These are phyloP conservation scores for Leptodactylus fallax DNA, from an alignment of 2,797 vertebrate genomes.

Conservation along the genomic window DNA sequence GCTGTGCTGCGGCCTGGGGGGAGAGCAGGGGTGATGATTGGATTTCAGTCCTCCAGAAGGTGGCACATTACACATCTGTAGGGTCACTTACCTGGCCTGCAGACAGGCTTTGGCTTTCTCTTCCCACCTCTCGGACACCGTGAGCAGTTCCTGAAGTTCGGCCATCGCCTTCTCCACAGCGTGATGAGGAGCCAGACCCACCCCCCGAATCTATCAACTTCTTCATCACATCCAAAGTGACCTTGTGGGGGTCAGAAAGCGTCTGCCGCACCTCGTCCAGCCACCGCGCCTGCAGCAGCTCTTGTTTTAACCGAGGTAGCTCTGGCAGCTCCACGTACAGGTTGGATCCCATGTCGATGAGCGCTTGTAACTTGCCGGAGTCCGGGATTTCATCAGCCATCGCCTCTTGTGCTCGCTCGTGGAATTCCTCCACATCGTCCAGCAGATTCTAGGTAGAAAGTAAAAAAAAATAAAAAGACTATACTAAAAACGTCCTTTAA, in stretches of 20 bases:
- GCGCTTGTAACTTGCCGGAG: slow-evolving; percentile 91
- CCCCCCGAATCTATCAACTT: slow-evolving; percentile 93
- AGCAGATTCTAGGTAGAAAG: slow-evolving; percentile 84
- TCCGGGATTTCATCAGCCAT: slow-evolving; percentile 92
- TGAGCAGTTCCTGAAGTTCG: slow-evolving; percentile 96
- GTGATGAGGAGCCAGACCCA: slow-evolving; percentile 94
- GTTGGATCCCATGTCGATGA: slow-evolving; percentile 92
- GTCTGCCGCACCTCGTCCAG: slow-evolving; percentile 94
- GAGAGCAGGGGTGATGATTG: too few species aligned
- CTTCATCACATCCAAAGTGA: slow-evolving; percentile 98
- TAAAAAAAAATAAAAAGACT: background rate
- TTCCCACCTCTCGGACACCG: slow-evolving; percentile 96
- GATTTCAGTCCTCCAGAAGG: too few species aligned
- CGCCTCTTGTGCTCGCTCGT: slow-evolving; percentile 92
- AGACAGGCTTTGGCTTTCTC: slow-evolving; percentile 94
- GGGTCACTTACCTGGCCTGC: slow-evolving; percentile 86
- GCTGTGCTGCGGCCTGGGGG: slow-evolving; percentile 88
- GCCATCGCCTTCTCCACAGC: slow-evolving; percentile 99
- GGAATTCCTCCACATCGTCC: slow-evolving; percentile 97
- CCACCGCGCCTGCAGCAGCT: slow-evolving; percentile 97
- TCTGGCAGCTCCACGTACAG: slow-evolving; percentile 96
- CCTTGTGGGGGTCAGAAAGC: slow-evolving; percentile 89
- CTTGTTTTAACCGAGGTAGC: slow-evolving; percentile 92
- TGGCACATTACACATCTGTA: background rate
- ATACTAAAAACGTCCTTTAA: background rate